Evolutionary conservation across 2,113 vertebrate species (phyloP).

Genomic region (Oxyruncus cristatus): DNA sequence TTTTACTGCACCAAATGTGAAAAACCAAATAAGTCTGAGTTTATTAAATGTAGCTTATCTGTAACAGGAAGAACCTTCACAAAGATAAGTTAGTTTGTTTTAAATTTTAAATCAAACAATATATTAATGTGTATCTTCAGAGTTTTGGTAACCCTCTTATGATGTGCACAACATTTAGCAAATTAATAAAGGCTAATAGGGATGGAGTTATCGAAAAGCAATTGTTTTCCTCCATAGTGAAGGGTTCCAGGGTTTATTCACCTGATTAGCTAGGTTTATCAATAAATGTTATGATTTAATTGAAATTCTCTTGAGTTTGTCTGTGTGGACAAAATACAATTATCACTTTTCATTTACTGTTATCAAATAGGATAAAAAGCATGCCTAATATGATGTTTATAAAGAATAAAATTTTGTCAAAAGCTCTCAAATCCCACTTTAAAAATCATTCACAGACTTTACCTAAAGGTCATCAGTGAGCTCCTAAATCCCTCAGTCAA

Average conservation of each 20-base stretch:
- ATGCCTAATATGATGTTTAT: not conserved
- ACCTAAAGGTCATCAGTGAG: not conserved
- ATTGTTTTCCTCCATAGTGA: not conserved
- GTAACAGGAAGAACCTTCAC: not conserved
- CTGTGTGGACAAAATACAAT: not conserved
- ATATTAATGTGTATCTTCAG: not conserved
- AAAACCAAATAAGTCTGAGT: not conserved
- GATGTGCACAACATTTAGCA: not conserved
- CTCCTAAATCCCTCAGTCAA: not conserved
- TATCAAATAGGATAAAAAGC: not conserved
- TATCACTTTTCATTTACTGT: not conserved
- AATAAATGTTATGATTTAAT: not conserved
- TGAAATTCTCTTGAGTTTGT: not conserved
- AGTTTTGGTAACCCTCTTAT: not conserved
- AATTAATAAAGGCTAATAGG: not conserved
- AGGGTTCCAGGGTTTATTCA: not conserved
- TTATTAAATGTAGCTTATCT: not conserved
- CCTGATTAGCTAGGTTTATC: not conserved
- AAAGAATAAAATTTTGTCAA: not conserved
- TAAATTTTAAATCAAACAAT: not conserved
- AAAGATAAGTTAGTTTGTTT: not conserved
- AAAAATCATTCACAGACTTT: not conserved
- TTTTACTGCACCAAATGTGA: not conserved
- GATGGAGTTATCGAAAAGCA: not conserved
- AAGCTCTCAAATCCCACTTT: not conserved